These are phyloP conservation scores for Pedionomus torquatus DNA, from an alignment of 2,113 vertebrate species.

Conservation along the genomic window DNA sequence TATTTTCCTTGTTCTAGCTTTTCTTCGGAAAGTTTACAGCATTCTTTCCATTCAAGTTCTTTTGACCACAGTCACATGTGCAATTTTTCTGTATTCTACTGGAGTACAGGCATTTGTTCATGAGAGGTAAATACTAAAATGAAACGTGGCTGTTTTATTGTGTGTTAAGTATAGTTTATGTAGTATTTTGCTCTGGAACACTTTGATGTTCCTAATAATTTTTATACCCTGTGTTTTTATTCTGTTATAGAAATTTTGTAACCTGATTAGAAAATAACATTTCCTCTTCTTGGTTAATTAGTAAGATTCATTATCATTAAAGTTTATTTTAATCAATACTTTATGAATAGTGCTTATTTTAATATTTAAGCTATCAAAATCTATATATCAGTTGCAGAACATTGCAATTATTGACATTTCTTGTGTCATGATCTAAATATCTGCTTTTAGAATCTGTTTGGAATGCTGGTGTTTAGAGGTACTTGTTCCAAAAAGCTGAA, in stretches of 20 bases:
- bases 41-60: conserved; percentile 91
- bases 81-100: conserved; percentile 85
- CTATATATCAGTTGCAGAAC: neutral
- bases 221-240: neutral
- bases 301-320: neutral
- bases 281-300: neutral
- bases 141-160: neutral
- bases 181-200: neutral
- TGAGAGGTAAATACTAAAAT: conserved; percentile 79
- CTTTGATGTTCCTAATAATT: neutral
- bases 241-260: neutral
- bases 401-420: neutral
- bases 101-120: conserved; percentile 86
- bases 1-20: conserved; percentile 76
- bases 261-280: neutral
- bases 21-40: conserved; percentile 93
- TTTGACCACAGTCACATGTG: conserved; percentile 85
- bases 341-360: neutral
- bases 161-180: neutral
- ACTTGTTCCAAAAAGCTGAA: neutral
- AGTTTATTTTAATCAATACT: neutral
- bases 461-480: neutral
- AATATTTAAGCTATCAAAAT: neutral
- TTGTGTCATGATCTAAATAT: neutral
- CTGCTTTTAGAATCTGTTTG: neutral